phyloP scores from a whole-genome alignment of 2,797 vertebrate genomes.

The Falco rusticolus region DNA sequence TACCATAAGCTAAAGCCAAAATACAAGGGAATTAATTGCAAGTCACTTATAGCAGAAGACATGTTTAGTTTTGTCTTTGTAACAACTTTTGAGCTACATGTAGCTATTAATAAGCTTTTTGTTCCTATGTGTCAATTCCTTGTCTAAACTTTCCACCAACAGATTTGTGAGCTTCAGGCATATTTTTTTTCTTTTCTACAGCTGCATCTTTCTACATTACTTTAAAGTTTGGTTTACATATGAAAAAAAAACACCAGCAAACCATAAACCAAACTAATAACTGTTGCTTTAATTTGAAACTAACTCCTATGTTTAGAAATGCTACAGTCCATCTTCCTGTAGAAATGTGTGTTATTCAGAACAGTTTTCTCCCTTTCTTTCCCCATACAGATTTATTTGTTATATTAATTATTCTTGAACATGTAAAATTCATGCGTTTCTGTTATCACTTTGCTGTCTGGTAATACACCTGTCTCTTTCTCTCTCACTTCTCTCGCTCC shows the following conservation, averaged over 20 bases:
- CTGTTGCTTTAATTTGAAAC: conserved; percentile 7
- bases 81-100: conserved; percentile 30
- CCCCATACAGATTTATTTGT: neutral
- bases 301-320: neutral
- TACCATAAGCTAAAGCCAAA: neutral
- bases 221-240: conserved; percentile 15
- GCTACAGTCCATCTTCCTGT: neutral
- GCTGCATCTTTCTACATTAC: neutral
- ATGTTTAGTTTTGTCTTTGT: neutral
- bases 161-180: neutral
- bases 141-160: neutral
- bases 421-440: neutral
- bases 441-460: neutral
- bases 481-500: neutral
- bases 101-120: conserved; percentile 1
- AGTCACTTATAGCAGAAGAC: neutral
- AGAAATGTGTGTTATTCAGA: neutral
- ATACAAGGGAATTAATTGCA: neutral
- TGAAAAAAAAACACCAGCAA: neutral
- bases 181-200: neutral
- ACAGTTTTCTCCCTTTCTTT: neutral
- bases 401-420: neutral
- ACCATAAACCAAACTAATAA: neutral
- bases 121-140: neutral
- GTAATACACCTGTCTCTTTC: neutral